phyloP scores from a whole-genome alignment of 2,888 invertebrate species.

The Xylota sylvarum region DNA sequence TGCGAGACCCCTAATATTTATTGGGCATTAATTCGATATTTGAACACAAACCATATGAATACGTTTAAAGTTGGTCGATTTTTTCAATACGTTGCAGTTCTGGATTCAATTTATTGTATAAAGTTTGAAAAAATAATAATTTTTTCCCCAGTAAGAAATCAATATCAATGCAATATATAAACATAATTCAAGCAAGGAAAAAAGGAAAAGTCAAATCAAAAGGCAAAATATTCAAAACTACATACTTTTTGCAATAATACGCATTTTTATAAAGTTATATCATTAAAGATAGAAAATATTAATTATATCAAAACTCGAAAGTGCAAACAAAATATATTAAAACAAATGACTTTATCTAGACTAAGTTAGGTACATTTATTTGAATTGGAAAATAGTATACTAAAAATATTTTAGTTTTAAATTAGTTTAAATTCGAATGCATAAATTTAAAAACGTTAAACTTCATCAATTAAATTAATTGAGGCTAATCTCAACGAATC shows the following conservation, averaged over 20 bases:
- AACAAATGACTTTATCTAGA: neutral
- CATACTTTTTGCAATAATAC: neutral
- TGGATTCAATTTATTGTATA: neutral
- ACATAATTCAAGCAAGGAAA: neutral
- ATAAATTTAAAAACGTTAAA: neutral
- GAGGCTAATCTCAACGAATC: neutral
- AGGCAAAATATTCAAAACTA: neutral
- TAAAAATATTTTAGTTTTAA: neutral
- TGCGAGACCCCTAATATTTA: neutral
- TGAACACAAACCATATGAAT: neutral
- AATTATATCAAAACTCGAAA: neutral
- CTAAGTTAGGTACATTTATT: neutral
- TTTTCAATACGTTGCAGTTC: slow-evolving; percentile 9
- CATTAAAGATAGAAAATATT: neutral
- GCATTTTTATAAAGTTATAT: neutral
- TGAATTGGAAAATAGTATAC: neutral
- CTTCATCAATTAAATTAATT: neutral
- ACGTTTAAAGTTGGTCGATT: neutral
- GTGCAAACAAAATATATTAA: neutral
- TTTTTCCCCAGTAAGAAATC: neutral
- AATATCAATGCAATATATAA: neutral
- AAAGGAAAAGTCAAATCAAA: slow-evolving; percentile 27
- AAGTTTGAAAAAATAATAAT: slow-evolving; percentile 1
- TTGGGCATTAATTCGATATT: neutral
- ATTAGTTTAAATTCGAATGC: neutral